Evolutionary conservation across 1,140 invertebrate genomes (phyloP).

Genomic region (Anastatus disparis): DNA sequence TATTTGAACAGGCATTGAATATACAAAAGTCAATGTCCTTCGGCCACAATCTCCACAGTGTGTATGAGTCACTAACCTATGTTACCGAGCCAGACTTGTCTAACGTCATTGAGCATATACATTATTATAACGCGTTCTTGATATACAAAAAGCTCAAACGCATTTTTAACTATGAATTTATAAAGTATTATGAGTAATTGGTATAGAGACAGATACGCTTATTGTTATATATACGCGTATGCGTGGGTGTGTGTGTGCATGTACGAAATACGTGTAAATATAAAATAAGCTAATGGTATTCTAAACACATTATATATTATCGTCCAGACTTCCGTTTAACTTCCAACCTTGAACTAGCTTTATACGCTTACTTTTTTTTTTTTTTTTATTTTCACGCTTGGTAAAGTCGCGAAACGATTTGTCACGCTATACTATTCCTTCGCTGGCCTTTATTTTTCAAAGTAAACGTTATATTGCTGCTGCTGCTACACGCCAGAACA

Average conservation of each 20-base stretch:
- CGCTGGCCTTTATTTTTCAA: no score
- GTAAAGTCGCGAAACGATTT: constrained; percentile 5
- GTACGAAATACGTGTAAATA: no score
- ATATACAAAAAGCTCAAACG: no score
- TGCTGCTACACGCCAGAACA: no score
- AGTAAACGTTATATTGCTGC: no score
- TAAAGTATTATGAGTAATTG: not conserved
- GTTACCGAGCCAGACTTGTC: constrained; percentile 49
- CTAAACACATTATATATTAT: constrained; percentile 47
- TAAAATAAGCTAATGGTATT: constrained; percentile 53
- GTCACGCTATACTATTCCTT: constrained; percentile 15
- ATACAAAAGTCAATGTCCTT: constrained; percentile 42
- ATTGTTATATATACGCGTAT: no score
- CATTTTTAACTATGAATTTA: no score
- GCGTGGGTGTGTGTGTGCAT: no score
- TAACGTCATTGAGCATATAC: constrained; percentile 38
- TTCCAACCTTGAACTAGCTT: constrained; percentile 56
- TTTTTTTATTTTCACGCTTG: constrained; percentile 13
- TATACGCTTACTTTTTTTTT: no score
- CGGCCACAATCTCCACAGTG: no score
- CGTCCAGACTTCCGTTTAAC: constrained; percentile 50
- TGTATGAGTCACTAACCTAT: constrained; percentile 55
- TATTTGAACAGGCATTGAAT: constrained; percentile 21
- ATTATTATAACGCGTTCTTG: no score
- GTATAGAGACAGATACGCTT: not conserved